These are phyloP conservation scores for Leucophenga varia DNA, from an alignment of 1,140 invertebrate species.

Conservation along the genomic window DNA sequence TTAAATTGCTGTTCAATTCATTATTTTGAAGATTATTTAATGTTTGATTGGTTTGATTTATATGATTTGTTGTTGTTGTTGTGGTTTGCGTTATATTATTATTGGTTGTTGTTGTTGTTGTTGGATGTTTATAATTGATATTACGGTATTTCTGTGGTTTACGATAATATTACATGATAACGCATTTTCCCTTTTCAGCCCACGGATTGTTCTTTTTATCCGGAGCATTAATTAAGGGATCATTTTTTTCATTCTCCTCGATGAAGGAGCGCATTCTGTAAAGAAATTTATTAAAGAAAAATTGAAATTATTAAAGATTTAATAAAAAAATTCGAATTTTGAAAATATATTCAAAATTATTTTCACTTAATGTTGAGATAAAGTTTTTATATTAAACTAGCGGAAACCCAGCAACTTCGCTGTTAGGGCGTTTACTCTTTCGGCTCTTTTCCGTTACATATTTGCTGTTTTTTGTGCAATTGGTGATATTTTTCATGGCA, in stretches of 20 bases:
- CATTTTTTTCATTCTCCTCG: constrained; percentile 95
- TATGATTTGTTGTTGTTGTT: constrained; percentile 18
- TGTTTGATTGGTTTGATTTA: constrained; percentile 11
- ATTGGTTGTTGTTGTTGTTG: constrained; percentile 19
- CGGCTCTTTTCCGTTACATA: no score
- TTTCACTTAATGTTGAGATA: no score
- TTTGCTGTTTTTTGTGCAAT: no score
- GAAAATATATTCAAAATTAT: no score
- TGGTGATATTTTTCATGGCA: no score
- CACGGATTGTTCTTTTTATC: constrained; percentile 98
- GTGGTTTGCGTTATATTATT: constrained; percentile 11
- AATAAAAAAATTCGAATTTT: no score
- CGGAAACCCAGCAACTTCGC: no score
- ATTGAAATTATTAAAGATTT: no score
- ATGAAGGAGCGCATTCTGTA: constrained; percentile 93
- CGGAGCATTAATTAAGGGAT: constrained; percentile 93
- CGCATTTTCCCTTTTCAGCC: constrained; percentile 96
- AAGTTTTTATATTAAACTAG: no score
- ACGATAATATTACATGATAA: constrained; percentile 80
- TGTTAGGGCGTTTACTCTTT: no score
- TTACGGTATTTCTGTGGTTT: constrained; percentile 55
- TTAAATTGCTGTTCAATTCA: constrained; percentile 1
- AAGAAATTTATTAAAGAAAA: no score
- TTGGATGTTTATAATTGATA: constrained; percentile 42
- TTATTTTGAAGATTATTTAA: constrained; percentile 3